phyloP scores from a whole-genome alignment of 2,113 vertebrate genomes.

The Malaclemys terrapin region DNA sequence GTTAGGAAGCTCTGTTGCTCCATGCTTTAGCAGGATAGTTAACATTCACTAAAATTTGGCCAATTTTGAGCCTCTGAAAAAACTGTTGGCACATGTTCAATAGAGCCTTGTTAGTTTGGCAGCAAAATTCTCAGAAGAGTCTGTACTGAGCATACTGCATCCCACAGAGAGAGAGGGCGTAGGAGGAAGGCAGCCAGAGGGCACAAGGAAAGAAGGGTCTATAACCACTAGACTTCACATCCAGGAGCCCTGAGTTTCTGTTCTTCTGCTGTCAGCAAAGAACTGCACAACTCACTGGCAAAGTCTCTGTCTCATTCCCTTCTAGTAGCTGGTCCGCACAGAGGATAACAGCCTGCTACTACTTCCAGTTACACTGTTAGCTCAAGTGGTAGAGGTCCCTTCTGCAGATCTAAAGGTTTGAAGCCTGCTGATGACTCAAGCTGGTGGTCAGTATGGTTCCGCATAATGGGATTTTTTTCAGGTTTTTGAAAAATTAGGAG shows the following conservation, averaged over 20 bases:
- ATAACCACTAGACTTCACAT: neutral
- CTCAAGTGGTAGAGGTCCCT: too few species aligned
- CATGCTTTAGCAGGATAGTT: neutral
- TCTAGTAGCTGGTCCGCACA: neutral
- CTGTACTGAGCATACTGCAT: neutral
- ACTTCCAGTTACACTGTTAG: too few species aligned
- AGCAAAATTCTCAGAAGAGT: neutral
- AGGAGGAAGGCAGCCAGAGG: neutral
- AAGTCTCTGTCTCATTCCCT: neutral
- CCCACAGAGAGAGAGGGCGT: neutral
- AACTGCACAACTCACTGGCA: neutral
- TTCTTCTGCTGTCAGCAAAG: neutral
- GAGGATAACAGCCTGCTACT: neutral
- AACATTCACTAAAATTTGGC: neutral
- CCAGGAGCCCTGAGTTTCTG: neutral
- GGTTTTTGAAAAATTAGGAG: too few species aligned
- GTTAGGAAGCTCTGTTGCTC: neutral
- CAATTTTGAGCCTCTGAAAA: neutral
- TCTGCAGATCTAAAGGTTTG: too few species aligned
- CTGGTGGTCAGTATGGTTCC: too few species aligned
- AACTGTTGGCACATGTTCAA: neutral
- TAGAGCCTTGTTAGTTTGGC: neutral
- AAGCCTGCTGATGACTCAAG: too few species aligned
- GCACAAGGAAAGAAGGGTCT: neutral
- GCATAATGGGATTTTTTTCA: too few species aligned